Evolutionary conservation across 2,113 vertebrate genomes (phyloP).

Genomic region (Callocephalon fimbriatum): DNA sequence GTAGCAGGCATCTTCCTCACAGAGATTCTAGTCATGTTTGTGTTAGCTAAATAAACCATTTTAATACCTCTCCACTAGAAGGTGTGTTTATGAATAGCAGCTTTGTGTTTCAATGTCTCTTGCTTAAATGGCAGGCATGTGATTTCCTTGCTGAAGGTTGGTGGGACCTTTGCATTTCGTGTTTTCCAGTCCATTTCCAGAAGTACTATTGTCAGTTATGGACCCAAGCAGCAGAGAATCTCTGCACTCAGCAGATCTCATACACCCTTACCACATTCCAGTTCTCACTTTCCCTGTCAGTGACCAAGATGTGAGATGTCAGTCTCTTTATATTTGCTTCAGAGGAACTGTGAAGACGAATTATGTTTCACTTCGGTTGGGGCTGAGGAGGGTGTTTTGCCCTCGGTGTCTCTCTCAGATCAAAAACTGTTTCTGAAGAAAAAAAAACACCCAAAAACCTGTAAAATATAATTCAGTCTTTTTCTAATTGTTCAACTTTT

Average conservation of each 20-base stretch:
- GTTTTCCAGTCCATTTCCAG: neutral
- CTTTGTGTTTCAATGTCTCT: neutral
- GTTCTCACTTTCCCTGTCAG: neutral
- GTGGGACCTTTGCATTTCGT: neutral
- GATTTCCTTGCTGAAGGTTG: neutral
- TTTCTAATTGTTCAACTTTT: neutral
- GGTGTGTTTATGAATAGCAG: neutral
- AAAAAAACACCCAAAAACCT: neutral
- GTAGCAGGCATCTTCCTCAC: neutral
- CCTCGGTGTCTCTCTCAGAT: neutral
- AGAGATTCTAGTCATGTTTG: neutral
- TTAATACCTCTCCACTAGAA: neutral
- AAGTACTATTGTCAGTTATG: neutral
- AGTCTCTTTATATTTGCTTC: neutral
- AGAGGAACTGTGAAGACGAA: neutral
- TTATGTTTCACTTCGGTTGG: neutral
- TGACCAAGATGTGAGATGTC: neutral
- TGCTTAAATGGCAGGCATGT: neutral
- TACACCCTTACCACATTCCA: neutral
- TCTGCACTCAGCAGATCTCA: neutral
- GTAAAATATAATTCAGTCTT: neutral
- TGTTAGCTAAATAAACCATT: neutral
- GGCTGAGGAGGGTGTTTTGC: neutral
- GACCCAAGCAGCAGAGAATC: neutral
- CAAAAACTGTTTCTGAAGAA: neutral